These are phyloP conservation scores for Neomorphus geoffroyi DNA, from an alignment of 2,797 vertebrate species.

Conservation along the genomic window DNA sequence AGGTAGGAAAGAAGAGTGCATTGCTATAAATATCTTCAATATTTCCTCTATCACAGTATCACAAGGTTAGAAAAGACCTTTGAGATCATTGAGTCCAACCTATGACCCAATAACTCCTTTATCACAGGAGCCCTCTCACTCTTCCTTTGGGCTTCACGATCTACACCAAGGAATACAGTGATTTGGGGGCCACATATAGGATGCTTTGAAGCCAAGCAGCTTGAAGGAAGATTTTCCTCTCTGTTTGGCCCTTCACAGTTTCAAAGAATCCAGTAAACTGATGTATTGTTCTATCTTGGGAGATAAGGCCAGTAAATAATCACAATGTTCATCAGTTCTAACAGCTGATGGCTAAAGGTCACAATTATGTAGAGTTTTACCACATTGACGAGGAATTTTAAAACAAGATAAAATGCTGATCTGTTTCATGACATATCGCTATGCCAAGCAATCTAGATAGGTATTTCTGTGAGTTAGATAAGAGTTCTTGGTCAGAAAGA, in stretches of 20 bases:
- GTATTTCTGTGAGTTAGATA: neutral
- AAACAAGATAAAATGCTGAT: neutral
- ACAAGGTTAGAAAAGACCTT: too few relatives aligned
- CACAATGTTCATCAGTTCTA: neutral
- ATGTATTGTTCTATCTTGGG: neutral
- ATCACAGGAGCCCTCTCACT: neutral
- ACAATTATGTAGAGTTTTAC: neutral
- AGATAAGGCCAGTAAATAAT: neutral
- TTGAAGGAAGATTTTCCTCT: neutral
- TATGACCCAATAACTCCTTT: too few relatives aligned
- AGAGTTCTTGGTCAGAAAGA: neutral
- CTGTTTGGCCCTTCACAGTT: neutral
- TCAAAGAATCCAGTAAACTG: neutral
- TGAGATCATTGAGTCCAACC: too few relatives aligned
- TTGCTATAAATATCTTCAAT: neutral
- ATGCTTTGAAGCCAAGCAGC: neutral
- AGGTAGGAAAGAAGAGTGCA: neutral
- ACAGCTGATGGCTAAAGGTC: neutral
- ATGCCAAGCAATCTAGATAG: neutral
- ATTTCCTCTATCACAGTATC: neutral
- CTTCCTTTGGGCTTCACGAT: neutral
- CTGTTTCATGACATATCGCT: neutral
- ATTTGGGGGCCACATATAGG: neutral
- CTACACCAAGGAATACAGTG: neutral
- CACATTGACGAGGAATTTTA: neutral